Base-by-base conservation (phyloP, 2,113 vertebrate genomes). In the Cygnus atratus region DNA sequence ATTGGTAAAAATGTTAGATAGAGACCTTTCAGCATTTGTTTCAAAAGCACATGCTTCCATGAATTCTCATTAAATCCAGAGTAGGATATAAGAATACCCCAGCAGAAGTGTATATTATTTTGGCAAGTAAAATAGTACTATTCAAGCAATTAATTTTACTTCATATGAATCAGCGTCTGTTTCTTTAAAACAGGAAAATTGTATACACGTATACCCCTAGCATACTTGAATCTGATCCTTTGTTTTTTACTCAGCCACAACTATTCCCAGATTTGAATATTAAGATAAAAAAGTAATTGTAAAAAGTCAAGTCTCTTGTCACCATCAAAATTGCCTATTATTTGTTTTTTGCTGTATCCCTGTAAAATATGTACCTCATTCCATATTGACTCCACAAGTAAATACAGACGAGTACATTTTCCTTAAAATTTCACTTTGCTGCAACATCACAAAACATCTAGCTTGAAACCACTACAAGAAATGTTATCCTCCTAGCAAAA, bases 21-120 rank as follows among this genome's bases (percentile, higher is more conserved):
- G 66, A 91, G 77, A 92, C 74, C 16, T 80, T 90, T 85, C 25
- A 91, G 35, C 48, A 52, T 82, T 87, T 92, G 68, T 77, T 95
- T 91, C 4, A 2, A 95, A 96, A 83, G 88, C 26, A 62, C 4
- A 3, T 37, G 39, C 57, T 94, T 93, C 58, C 61, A 70, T 93
- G 94, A 90, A 90, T 94, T 92, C 81, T 96, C 79, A 78, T 92
- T 94, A 87, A 94, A 87, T 82, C 39, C 62, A 78, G 65, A 80
- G 94, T 97, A 94, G 92, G 44, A 83, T 90, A 35, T 84, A 85
- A 67, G 41, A 48, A 72, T 88, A 87, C 28, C 28, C 75, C 85
- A 59, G 71, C 80, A 92, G 73, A 95, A 59, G 77, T 86, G 46
- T 68, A 80, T 96, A 88, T 95, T 93, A 86, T 77, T 88, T 95